Conservation (phyloP, 2,113 vertebrate genomes). For the Cryptomyrus ogoouensis region DNA sequence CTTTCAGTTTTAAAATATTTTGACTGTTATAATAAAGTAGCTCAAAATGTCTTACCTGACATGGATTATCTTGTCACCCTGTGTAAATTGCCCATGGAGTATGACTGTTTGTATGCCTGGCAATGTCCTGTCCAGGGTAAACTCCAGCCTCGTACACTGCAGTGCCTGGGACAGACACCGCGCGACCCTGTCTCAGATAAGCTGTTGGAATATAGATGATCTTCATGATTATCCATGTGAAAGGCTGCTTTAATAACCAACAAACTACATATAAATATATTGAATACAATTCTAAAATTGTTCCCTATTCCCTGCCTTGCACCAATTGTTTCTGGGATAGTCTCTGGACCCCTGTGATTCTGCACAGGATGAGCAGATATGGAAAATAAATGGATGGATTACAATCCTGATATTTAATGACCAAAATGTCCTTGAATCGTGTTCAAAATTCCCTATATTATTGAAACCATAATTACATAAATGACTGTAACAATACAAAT, state of each 20-base stretch:
- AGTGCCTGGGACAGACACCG: not conserved
- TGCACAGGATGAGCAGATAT: not conserved
- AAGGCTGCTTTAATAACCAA: not conserved
- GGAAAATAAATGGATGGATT: not conserved
- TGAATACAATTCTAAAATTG: not conserved
- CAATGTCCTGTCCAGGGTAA: not conserved
- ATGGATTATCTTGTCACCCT: not conserved
- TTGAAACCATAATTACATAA: not conserved
- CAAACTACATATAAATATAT: not conserved
- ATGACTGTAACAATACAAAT: conserved; percentile 8
- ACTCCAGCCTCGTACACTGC: not conserved
- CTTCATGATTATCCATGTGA: not conserved
- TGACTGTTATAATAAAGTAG: not conserved
- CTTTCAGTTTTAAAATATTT: not conserved
- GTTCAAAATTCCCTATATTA: not conserved
- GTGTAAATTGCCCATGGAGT: not conserved
- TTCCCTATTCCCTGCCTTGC: not conserved
- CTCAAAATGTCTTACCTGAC: not conserved
- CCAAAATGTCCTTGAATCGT: not conserved
- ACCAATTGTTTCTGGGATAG: not conserved
- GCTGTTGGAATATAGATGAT: not conserved
- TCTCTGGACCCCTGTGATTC: not conserved
- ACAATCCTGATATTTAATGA: not conserved
- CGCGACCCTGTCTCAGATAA: not conserved
- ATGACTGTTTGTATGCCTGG: not conserved